These are phyloP conservation scores for Mythimna pallens DNA, from an alignment of 2,888 invertebrate genomes.

Conservation along the genomic window DNA sequence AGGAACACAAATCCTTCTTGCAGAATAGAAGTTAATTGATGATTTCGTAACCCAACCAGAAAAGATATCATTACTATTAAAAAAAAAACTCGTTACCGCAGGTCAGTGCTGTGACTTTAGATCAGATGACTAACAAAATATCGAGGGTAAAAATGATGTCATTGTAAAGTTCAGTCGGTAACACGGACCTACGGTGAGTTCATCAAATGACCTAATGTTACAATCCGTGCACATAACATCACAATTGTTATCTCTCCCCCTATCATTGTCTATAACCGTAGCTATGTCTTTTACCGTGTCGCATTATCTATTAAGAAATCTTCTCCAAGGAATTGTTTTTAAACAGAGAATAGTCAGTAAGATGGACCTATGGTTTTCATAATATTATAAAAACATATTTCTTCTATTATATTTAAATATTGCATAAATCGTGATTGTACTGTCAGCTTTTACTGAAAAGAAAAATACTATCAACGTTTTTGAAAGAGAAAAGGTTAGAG, in stretches of 20 bases:
- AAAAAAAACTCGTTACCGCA: neutral
- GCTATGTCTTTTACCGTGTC: neutral
- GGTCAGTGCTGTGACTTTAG: neutral
- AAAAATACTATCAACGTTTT: neutral
- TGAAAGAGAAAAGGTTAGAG: too few relatives aligned
- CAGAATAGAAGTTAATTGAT: too few relatives aligned
- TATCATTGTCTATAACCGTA: neutral
- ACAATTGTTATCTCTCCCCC: neutral
- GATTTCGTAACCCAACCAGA: too few relatives aligned
- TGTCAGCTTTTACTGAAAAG: neutral
- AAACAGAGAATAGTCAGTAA: neutral
- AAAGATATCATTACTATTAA: neutral
- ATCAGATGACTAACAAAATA: neutral
- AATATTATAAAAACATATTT: neutral
- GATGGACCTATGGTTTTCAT: neutral
- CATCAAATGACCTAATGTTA: slow-evolving; percentile 9
- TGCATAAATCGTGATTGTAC: neutral
- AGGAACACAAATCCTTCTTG: too few relatives aligned
- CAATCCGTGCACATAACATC: neutral
- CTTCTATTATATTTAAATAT: too few relatives aligned
- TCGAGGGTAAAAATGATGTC: slow-evolving; percentile 23
- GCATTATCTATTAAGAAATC: neutral
- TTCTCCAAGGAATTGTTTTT: neutral
- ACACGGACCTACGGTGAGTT: slow-evolving; percentile 12
- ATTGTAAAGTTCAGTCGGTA: neutral